These are phyloP conservation scores for Hipposideros larvatus DNA, from an alignment of 2,797 vertebrate species.

Conservation along the genomic window DNA sequence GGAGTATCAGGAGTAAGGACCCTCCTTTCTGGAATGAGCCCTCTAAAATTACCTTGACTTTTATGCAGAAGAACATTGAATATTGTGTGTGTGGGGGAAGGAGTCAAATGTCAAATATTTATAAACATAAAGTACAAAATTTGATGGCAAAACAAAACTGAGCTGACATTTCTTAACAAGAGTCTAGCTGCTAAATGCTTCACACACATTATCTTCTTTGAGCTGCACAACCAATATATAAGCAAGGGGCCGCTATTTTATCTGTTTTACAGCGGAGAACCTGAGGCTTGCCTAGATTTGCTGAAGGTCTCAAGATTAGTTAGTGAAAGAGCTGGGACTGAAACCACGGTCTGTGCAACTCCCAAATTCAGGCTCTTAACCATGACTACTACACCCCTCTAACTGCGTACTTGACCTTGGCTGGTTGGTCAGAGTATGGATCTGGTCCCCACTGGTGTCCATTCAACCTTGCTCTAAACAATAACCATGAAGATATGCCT, in stretches of 20 bases:
- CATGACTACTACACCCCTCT: not conserved
- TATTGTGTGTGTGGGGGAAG: too few species aligned
- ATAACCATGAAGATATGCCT: not conserved
- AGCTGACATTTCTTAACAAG: not conserved
- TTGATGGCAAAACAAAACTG: slow-evolving; percentile 3
- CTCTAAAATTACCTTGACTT: slow-evolving; percentile 13
- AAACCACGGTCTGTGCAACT: not conserved
- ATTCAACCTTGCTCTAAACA: not conserved
- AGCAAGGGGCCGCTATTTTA: not conserved
- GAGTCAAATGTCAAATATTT: slow-evolving; percentile 33
- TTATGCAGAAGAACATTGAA: not conserved
- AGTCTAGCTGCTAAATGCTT: not conserved
- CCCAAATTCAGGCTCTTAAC: not conserved
- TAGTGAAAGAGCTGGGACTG: not conserved
- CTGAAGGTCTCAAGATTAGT: not conserved
- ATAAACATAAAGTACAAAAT: slow-evolving; percentile 48
- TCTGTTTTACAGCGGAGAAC: not conserved
- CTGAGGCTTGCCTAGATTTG: not conserved
- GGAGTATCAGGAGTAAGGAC: not conserved
- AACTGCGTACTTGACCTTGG: not conserved
- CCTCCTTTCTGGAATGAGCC: not conserved
- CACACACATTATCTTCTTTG: not conserved
- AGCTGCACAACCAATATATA: not conserved
- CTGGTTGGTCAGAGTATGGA: not conserved
- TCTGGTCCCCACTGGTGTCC: not conserved